A percentile compares a stretch with the other conserved stretches of the same genome.
phyloP scores from a whole-genome alignment of 2,888 invertebrate species.

The Caenorhabditis plicata region DNA sequence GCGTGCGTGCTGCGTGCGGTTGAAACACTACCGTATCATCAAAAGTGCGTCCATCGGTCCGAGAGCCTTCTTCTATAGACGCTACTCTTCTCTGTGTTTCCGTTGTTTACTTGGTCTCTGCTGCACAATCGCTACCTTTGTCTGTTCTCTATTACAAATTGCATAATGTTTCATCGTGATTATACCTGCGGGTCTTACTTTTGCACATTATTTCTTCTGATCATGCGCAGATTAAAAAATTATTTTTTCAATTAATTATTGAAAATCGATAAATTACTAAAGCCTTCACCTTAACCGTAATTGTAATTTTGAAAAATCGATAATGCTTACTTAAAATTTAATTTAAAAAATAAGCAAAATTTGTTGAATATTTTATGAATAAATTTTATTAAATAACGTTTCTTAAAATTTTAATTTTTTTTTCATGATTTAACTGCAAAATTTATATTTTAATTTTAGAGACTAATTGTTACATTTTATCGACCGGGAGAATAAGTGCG shows the following conservation, averaged over 20 bases:
- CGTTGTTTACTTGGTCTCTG: background rate
- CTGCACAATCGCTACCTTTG: background rate
- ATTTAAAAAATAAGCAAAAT: background rate
- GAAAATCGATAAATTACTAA: background rate
- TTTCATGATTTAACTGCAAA: too few species aligned
- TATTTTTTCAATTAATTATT: background rate
- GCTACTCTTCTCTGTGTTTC: background rate
- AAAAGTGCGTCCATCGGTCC: conserved; percentile 11
- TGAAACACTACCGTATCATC: conserved; percentile 17
- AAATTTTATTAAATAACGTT: too few species aligned
- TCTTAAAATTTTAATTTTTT: too few species aligned
- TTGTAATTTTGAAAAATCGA: conserved; percentile 1
- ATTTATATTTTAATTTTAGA: too few species aligned
- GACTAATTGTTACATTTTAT: too few species aligned
- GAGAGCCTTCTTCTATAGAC: conserved; percentile 11
- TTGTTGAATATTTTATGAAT: too few species aligned
- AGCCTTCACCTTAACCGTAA: too few species aligned
- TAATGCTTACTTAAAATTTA: background rate
- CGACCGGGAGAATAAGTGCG: too few species aligned
- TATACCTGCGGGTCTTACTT: too few species aligned
- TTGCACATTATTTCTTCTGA: too few species aligned
- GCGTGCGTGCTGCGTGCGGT: conserved; percentile 35
- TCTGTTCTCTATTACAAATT: background rate
- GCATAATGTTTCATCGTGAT: background rate
- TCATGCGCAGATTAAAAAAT: too few species aligned